Evolutionary conservation across 1,140 invertebrate genomes (phyloP).

Genomic region (Drosophila funebris): DNA sequence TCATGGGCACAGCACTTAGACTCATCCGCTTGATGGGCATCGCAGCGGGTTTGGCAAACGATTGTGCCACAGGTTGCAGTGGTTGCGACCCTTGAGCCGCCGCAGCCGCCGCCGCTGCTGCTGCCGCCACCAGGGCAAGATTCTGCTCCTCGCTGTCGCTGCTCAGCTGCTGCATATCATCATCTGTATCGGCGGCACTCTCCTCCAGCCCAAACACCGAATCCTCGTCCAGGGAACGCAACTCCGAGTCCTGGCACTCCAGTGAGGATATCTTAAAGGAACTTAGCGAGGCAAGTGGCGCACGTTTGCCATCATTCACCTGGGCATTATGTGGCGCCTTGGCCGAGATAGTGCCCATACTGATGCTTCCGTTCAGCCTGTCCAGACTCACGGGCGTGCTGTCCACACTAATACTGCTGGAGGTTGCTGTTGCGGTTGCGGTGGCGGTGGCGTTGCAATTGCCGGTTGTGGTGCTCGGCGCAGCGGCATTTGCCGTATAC

Average conservation of each 20-base stretch:
- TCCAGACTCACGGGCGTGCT: constrained; percentile 75
- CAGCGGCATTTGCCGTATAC: constrained; percentile 63
- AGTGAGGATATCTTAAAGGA: constrained; percentile 89
- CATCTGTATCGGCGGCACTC: constrained; percentile 87
- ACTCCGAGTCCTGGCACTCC: constrained; percentile 87
- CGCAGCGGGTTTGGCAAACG: not conserved
- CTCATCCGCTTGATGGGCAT: constrained; percentile 63
- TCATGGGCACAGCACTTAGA: constrained; percentile 44
- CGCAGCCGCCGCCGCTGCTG: not conserved
- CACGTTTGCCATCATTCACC: constrained; percentile 83
- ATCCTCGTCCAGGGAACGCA: constrained; percentile 88
- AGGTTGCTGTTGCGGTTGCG: constrained; percentile 52
- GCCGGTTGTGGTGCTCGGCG: constrained; percentile 19
- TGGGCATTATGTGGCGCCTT: constrained; percentile 33
- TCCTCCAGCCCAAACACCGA: constrained; percentile 88
- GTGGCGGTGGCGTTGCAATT: constrained; percentile 25
- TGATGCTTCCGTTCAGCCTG: constrained; percentile 76
- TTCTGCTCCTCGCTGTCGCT: constrained; percentile 89
- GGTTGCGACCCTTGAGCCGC: constrained; percentile 21
- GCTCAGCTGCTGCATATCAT: constrained; percentile 91
- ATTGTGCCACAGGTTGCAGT: not conserved
- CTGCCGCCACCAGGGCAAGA: constrained; percentile 1
- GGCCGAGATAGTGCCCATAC: constrained; percentile 53
- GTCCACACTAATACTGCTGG: constrained; percentile 78
- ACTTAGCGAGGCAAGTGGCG: constrained; percentile 91